Conservation (phyloP, 2,797 vertebrate species). For the Hemitrygon akajei region DNA sequence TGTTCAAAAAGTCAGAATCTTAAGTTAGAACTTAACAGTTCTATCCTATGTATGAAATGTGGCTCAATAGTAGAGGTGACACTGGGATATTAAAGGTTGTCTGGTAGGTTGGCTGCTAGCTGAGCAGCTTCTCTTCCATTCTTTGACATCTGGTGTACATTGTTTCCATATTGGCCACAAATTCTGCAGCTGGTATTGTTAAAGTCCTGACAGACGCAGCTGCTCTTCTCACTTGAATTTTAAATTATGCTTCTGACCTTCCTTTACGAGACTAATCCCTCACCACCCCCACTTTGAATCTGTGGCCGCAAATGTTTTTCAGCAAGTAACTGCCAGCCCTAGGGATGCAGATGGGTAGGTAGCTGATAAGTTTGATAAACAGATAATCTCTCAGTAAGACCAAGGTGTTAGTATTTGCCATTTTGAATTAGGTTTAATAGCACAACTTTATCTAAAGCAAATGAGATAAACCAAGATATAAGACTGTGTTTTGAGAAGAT, state of each 20-base stretch:
- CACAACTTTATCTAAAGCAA: background rate
- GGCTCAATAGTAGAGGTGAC: slow-evolving; percentile 23
- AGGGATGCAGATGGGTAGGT: slow-evolving; percentile 38
- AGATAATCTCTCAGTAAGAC: slow-evolving; percentile 51
- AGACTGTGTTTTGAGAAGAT: background rate
- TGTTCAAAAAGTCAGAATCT: background rate
- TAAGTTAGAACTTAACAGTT: slow-evolving; percentile 23
- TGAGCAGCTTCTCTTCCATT: slow-evolving; percentile 43
- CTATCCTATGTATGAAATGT: background rate
- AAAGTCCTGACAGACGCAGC: slow-evolving; percentile 56
- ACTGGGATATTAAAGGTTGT: slow-evolving; percentile 24
- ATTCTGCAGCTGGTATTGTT: slow-evolving; percentile 56
- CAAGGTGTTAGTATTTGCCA: slow-evolving; percentile 45
- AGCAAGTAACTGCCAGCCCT: slow-evolving; percentile 52
- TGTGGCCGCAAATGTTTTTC: slow-evolving; percentile 55
- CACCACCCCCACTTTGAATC: slow-evolving; percentile 49
- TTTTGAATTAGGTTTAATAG: background rate
- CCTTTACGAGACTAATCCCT: slow-evolving; percentile 55
- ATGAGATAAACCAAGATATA: background rate
- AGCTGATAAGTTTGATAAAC: slow-evolving; percentile 53
- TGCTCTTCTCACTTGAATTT: slow-evolving; percentile 56
- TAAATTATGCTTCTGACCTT: slow-evolving; percentile 64
- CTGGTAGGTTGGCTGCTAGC: slow-evolving; percentile 9
- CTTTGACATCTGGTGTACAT: slow-evolving; percentile 58
- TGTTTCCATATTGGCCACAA: slow-evolving; percentile 60